Evolutionary conservation across 2,797 vertebrate species (phyloP), one percentile per base, ranked within the genome.

Genomic region (Hoplostethus atlanticus): DNA sequence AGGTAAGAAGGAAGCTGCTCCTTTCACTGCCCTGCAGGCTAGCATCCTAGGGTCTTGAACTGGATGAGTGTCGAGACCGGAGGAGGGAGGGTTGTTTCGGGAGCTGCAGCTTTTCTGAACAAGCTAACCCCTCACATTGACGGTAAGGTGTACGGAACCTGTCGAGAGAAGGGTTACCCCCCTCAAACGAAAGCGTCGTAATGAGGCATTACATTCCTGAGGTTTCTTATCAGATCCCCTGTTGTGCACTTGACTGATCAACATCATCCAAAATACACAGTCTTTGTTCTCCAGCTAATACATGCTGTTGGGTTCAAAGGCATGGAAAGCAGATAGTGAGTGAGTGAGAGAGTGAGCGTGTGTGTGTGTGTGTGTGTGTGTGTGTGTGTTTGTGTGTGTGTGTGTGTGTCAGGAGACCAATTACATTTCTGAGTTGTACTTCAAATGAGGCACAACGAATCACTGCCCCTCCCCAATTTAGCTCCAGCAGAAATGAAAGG

Each of bases 271-370:
- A 84, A 77, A 80, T 79, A 84, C 73, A 64, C 74, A 61, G 76
- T 83, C 89, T 92, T 91, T 91, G 89, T 91, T 91, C 86, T 91
- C 63, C 30, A 50, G 64, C 60, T 89, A 84, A 90, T 84, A 71
- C 66, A 87, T 90, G 89, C 83, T 85, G 90, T 90, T 79, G 59
- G 71, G 85, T 91, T 92, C 89, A 92, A 92, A 93, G 89, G 73
- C 79, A 86, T 78, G 70, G 76, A 78, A 90, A 93, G 83, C 85
- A 80, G 68, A 62, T 59, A 55, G 71, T 38, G 78, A 59, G 82
- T 58, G 52, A 68, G 65, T 34, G 53, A 79, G 81, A 48, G 46
- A 55, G 16, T 1, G n/a, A 15, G 54, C 28, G 13, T 67, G 51
- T 36, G 64, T 54, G 52, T 62, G 68, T 44, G 50, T 12, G 50